These are phyloP conservation scores for Phalacrocorax aristotelis DNA, from an alignment of 2,113 vertebrate genomes.

Conservation along the genomic window DNA sequence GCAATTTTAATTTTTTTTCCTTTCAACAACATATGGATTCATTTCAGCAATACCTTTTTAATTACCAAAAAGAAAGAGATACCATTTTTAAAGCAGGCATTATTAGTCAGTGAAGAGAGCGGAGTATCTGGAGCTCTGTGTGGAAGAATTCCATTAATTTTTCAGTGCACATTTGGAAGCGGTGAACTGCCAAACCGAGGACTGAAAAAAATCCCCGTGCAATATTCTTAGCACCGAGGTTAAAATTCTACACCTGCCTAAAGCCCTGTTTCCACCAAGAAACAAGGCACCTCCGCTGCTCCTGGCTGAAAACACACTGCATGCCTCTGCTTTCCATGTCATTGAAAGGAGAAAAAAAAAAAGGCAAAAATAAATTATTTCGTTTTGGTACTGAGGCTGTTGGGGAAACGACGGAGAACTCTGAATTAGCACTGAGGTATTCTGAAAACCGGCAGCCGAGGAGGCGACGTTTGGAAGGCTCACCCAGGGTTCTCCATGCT, in stretches of 20 bases:
- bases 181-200: neutral
- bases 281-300: neutral
- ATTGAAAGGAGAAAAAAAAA: neutral
- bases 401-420: neutral
- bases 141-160: constrained; percentile 38
- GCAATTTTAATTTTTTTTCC: neutral
- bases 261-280: neutral
- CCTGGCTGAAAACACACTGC: neutral
- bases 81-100: neutral
- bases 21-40: constrained; percentile 38
- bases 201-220: neutral
- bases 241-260: neutral
- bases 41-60: constrained; percentile 24
- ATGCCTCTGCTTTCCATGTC: neutral
- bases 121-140: neutral
- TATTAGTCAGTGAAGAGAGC: neutral
- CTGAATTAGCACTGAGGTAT: too few relatives aligned
- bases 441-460: neutral
- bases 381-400: neutral
- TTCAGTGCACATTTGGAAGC: neutral
- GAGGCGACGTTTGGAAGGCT: neutral
- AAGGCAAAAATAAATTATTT: neutral
- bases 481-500: neutral
- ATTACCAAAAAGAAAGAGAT: neutral
- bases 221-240: neutral